These are phyloP conservation scores for Pelobates cultripes DNA, from an alignment of 2,797 vertebrate genomes.

Conservation along the genomic window DNA sequence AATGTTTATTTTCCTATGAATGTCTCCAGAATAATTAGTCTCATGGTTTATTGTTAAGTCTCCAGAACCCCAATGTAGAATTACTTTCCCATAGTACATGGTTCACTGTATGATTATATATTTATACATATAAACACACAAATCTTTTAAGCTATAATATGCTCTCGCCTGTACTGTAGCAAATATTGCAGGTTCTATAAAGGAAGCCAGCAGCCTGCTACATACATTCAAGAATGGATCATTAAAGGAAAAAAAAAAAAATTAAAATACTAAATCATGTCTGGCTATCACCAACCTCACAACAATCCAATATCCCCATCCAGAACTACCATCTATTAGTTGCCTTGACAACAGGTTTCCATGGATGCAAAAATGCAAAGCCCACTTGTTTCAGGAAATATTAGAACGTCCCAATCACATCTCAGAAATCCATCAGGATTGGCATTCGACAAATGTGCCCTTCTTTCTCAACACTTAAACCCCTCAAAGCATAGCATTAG, in stretches of 20 bases:
- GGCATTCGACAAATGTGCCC: background rate
- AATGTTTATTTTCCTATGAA: too few species aligned
- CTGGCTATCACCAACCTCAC: slow-evolving; percentile 14
- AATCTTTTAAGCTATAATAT: too few species aligned
- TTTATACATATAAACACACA: too few species aligned
- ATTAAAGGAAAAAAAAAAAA: background rate
- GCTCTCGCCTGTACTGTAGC: too few species aligned
- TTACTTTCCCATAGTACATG: too few species aligned
- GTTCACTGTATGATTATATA: too few species aligned
- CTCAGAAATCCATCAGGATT: background rate
- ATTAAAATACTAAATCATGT: slow-evolving; percentile 22
- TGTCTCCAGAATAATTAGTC: too few species aligned
- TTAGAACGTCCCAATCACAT: slow-evolving; percentile 48
- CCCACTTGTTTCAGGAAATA: slow-evolving; percentile 58
- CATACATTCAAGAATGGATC: background rate
- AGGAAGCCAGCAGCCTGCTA: background rate
- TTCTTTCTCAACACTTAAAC: too few species aligned
- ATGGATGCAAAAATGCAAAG: slow-evolving; percentile 62
- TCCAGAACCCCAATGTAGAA: too few species aligned
- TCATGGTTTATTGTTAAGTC: too few species aligned
- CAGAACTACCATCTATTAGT: slow-evolving; percentile 58
- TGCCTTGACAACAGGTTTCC: slow-evolving; percentile 69
- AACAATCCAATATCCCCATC: slow-evolving; percentile 29
- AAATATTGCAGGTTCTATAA: background rate
- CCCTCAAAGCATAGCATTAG: too few species aligned